Evolutionary conservation across 2,113 vertebrate genomes (phyloP), one percentile per base, ranked within the genome.

Genomic region (Chionis minor): DNA sequence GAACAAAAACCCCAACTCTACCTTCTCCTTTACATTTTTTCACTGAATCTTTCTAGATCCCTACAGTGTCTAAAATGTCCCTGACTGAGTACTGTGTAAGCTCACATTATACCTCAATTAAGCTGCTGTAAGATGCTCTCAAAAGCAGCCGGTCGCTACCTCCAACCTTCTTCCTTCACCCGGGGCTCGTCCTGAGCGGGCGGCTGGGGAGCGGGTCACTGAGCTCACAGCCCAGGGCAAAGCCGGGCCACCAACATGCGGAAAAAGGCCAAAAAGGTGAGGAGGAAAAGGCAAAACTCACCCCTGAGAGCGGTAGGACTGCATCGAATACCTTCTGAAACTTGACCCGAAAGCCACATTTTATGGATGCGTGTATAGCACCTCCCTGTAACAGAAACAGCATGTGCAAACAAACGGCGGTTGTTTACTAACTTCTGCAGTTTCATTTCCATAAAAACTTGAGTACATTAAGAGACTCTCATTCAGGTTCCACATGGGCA

Each of bases 1-100:
- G 16, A 47, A 22, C 3, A n/a, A 33, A 73, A 56, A 47, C 2
- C 4, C 24, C 20, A 47, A 2, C 14, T n/a, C 33, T 7, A 40
- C 65, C 9, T 14, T 16, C 17, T 45, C 23, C 14, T 59, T 33
- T 30, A 26, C 6, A 8, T 8, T 42, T 73, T 70, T n/a, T 33
- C n/a, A 20, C 23, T 20, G 24, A 58, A 8, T 27, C 32, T 55
- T 71, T 23, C 27, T 2, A 42, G 52, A 8, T 5, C 9, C 8
- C 8, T 2, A 2, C 1, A 35, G 40, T 6, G 42, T 2, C 16
- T 28, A 22, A 71, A 16, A 2, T 0, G 0, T 4, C 22, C 22
- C 42, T 8, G 10, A 8, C 7, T 15, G 1, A 26, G 28, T 1
- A 27, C 1, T 18, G 10, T 7, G 10, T 2, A 35, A 35, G 6